phyloP scores from a whole-genome alignment of 2,113 vertebrate species.

The Myiagra hebetior region DNA sequence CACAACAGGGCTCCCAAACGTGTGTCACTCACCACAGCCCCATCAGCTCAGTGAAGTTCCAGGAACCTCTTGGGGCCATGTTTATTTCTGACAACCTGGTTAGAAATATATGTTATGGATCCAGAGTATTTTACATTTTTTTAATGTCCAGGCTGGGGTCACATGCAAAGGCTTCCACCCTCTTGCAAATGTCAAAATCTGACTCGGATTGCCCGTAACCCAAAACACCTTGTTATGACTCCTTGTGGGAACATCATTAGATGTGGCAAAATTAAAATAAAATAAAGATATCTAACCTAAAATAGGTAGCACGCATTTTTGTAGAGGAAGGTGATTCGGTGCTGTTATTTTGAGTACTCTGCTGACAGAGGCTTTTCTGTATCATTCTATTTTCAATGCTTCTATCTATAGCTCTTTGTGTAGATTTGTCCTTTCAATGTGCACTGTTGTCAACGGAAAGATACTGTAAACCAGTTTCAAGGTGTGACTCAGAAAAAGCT shows the following conservation, averaged over 20 bases:
- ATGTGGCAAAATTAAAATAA: neutral
- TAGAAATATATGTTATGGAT: neutral
- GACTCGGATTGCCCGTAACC: neutral
- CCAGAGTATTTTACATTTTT: neutral
- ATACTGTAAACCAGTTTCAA: conserved; percentile 41
- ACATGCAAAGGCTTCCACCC: neutral
- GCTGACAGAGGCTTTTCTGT: conserved; percentile 64
- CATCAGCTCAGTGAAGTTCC: neutral
- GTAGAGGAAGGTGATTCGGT: neutral
- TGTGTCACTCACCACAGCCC: rapidly evolving
- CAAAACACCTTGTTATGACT: neutral
- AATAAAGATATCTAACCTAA: conserved; percentile 15
- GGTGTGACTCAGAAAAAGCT: conserved; percentile 34
- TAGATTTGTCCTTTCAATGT: conserved; percentile 54
- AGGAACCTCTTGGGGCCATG: neutral
- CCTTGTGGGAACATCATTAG: neutral
- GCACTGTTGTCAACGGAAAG: conserved; percentile 29
- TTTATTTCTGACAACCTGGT: neutral
- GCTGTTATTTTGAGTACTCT: conserved; percentile 44
- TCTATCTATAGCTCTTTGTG: conserved; percentile 64
- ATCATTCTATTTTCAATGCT: conserved; percentile 56
- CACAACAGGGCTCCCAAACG: neutral
- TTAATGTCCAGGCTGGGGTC: neutral
- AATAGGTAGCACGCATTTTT: conserved; percentile 1
- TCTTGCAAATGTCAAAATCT: neutral